Evolutionary conservation across 2,888 invertebrate species (phyloP).

Genomic region (Lasius fuliginosus): DNA sequence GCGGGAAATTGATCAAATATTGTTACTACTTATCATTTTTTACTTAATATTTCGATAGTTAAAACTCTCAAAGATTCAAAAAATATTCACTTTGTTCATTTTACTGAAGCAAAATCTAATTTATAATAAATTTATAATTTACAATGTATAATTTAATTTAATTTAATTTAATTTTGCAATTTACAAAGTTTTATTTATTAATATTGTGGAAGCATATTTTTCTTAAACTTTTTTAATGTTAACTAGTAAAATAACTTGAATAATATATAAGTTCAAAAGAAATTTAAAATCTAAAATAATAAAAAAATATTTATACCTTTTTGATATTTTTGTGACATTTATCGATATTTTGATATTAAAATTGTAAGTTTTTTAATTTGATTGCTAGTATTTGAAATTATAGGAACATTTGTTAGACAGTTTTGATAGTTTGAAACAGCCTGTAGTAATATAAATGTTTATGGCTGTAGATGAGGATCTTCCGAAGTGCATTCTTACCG

Average conservation of each 20-base stretch:
- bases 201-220: neutral
- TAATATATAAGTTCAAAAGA: neutral
- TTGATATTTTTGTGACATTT: neutral
- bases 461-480: slow-evolving; percentile 63
- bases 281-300: neutral
- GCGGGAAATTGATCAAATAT: neutral
- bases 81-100: neutral
- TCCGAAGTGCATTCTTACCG: slow-evolving; percentile 52
- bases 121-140: neutral
- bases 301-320: neutral
- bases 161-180: neutral
- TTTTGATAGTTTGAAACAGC: neutral
- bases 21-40: neutral
- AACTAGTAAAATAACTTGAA: neutral
- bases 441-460: slow-evolving; percentile 44
- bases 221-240: neutral
- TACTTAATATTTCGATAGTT: neutral
- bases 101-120: neutral
- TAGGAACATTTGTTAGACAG: neutral
- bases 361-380: neutral
- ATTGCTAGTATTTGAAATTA: slow-evolving; percentile 2
- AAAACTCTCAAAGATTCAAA: neutral
- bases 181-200: neutral
- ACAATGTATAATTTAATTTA: neutral
- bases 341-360: neutral